These are phyloP conservation scores for Sycobia sp. DNA, from an alignment of 1,140 invertebrate species.

Conservation along the genomic window DNA sequence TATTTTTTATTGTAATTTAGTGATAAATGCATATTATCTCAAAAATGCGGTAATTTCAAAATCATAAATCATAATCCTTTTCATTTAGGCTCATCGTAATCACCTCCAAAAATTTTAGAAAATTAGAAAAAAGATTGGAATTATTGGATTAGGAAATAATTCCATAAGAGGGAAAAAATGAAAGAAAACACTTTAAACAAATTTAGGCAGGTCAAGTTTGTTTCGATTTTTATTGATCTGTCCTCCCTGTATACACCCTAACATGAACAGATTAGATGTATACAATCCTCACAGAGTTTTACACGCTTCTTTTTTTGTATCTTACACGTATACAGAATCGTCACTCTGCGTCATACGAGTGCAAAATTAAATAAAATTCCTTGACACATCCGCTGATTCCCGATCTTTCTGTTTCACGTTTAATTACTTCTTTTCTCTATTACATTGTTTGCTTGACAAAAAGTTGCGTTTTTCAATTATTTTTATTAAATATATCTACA, in stretches of 20 bases:
- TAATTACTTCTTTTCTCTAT: neutral
- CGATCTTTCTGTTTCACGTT: conserved; percentile 10
- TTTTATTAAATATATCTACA: conserved; percentile 61
- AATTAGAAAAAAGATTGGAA: too few relatives aligned
- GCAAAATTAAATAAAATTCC: conserved; percentile 53
- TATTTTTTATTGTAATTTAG: too few relatives aligned
- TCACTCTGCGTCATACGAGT: conserved; percentile 41
- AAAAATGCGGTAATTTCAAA: too few relatives aligned
- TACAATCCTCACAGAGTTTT: conserved; percentile 50
- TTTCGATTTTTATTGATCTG: conserved; percentile 55
- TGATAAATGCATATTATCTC: too few relatives aligned
- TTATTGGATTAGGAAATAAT: too few relatives aligned
- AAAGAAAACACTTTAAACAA: neutral
- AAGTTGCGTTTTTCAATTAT: conserved; percentile 28
- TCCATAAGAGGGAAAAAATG: neutral
- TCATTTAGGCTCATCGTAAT: too few relatives aligned
- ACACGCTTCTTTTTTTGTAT: conserved; percentile 46
- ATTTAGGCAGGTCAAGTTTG: conserved; percentile 43
- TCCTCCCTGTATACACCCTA: conserved; percentile 57
- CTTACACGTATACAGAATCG: conserved; percentile 45
- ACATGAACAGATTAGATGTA: conserved; percentile 61
- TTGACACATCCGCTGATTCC: too few relatives aligned
- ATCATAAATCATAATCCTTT: too few relatives aligned
- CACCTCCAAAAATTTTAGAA: too few relatives aligned
- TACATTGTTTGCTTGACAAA: conserved; percentile 13